phyloP scores from a whole-genome alignment of 2,797 vertebrate species.

The Oceanodroma leucorhoa region DNA sequence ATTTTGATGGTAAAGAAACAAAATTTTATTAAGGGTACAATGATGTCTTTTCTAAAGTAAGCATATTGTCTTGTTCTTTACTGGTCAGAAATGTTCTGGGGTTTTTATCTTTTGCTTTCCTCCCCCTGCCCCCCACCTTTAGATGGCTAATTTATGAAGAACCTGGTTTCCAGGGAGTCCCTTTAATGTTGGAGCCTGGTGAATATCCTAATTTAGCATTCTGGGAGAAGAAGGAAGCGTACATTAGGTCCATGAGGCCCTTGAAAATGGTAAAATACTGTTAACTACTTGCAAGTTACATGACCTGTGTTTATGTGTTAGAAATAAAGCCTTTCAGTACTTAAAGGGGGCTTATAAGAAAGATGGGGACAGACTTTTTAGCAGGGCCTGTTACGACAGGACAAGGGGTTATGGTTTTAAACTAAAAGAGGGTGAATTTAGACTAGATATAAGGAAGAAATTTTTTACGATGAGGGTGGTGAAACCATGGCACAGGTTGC shows the following conservation, averaged over 20 bases:
- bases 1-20: not conserved
- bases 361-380: too few species aligned
- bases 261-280: constrained; percentile 87
- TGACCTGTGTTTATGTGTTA: not conserved
- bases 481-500: too few species aligned
- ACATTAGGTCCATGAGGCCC: constrained; percentile 89
- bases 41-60: not conserved
- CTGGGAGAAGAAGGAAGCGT: constrained; percentile 89
- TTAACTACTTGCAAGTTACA: not conserved
- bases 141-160: constrained; percentile 95
- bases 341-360: too few species aligned
- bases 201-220: constrained; percentile 88
- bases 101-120: not conserved
- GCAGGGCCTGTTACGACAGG: too few species aligned
- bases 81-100: not conserved
- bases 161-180: constrained; percentile 85
- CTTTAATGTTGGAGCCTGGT: constrained; percentile 87
- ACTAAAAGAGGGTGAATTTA: too few species aligned
- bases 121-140: not conserved
- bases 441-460: too few species aligned
- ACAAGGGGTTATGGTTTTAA: too few species aligned
- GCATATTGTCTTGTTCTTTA: not conserved
- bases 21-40: not conserved
- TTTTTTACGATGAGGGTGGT: too few species aligned
- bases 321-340: not conserved